A percentile compares a stretch with the other conserved stretches of the same genome.
Evolutionary conservation across 2,113 vertebrate species (phyloP).

Genomic region (Jacana jacana): DNA sequence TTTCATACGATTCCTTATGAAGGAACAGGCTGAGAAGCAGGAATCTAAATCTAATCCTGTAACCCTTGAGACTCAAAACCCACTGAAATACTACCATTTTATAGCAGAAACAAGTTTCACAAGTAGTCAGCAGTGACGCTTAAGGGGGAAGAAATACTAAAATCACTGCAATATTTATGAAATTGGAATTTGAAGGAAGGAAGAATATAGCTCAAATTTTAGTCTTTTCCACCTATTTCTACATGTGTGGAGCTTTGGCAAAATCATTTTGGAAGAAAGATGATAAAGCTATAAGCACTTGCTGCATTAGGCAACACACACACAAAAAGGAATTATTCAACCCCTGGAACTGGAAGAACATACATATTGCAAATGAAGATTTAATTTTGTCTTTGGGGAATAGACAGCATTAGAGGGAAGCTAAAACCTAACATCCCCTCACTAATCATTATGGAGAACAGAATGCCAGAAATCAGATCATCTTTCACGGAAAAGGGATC

Average conservation of each 20-base stretch:
- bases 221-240: background rate
- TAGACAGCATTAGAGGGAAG: background rate
- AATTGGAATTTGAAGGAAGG: background rate
- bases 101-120: background rate
- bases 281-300: background rate
- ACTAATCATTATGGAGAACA: background rate
- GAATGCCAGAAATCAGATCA: background rate
- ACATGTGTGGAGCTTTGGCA: background rate
- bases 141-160: background rate
- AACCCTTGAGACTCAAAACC: background rate
- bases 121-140: background rate
- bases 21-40: background rate
- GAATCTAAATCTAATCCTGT: background rate
- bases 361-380: background rate
- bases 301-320: background rate
- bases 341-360: background rate
- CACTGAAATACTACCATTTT: background rate
- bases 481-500: background rate
- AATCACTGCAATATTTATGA: background rate
- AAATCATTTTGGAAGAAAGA: background rate
- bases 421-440: background rate
- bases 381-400: constrained; percentile 1
- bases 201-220: background rate
- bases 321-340: background rate
- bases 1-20: background rate